Conservation (phyloP, 2,888 invertebrate genomes). For the Temnothorax unifasciatus region DNA sequence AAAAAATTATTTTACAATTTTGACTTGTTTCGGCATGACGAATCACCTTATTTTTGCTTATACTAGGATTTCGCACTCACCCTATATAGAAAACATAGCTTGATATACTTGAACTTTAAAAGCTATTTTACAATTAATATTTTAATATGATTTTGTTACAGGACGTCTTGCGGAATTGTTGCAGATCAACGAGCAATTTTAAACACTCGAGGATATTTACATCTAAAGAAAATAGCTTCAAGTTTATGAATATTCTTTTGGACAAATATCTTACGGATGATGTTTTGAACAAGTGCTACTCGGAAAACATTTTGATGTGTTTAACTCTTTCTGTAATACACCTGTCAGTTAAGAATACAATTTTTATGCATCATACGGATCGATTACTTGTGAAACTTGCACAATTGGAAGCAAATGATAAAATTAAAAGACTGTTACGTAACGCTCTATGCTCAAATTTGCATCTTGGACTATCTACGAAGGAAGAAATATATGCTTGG, state of each 20-base stretch:
- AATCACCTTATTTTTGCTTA: too few species aligned
- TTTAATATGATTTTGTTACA: conserved; percentile 63
- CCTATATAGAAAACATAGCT: conserved; percentile 1
- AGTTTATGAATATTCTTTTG: conserved; percentile 72
- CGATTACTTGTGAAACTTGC: conserved; percentile 76
- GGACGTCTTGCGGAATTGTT: conserved; percentile 80
- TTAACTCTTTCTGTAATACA: conserved; percentile 73
- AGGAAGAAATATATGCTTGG: conserved; percentile 77
- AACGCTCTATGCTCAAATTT: conserved; percentile 67
- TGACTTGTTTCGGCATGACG: too few species aligned
- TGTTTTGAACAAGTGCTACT: conserved; percentile 63
- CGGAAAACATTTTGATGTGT: conserved; percentile 68
- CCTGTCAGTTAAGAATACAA: conserved; percentile 64
- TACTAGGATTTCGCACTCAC: too few species aligned
- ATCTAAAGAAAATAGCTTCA: conserved; percentile 67
- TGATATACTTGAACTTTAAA: neutral
- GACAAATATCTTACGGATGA: conserved; percentile 76
- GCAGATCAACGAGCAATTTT: conserved; percentile 68
- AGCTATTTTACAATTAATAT: conserved; percentile 16
- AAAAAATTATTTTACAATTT: too few species aligned
- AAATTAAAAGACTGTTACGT: conserved; percentile 72
- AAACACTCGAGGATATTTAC: conserved; percentile 68
- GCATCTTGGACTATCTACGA: conserved; percentile 62
- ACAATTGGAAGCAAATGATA: conserved; percentile 67
- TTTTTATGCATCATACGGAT: conserved; percentile 65